Evolutionary conservation across 2,113 vertebrate genomes (phyloP).

Genomic region (Apodemus sylvaticus): DNA sequence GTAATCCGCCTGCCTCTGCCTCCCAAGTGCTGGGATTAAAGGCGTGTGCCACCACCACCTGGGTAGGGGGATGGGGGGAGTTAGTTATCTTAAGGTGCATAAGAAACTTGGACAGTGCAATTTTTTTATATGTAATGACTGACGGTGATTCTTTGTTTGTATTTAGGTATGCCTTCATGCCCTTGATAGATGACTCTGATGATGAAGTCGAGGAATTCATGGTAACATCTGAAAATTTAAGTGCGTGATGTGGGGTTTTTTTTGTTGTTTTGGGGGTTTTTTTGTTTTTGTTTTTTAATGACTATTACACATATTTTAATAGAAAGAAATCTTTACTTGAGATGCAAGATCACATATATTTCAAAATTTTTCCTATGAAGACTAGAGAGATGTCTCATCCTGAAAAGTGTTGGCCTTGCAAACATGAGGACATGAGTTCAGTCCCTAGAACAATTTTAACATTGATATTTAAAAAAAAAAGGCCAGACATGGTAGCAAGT

Average conservation of each 20-base stretch:
- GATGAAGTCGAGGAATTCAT: conserved; percentile 92
- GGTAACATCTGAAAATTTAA: conserved; percentile 87
- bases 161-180: conserved; percentile 92
- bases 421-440: not conserved
- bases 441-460: not conserved
- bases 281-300: conserved; percentile 22
- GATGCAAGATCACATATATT: not conserved
- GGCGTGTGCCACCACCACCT: too few species aligned
- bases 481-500: not conserved
- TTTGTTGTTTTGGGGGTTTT: too few species aligned
- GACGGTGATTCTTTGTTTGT: not conserved
- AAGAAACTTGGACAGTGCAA: not conserved
- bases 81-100: not conserved
- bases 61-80: too few species aligned
- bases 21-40: too few species aligned
- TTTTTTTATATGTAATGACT: not conserved
- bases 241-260: conserved; percentile 75
- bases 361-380: not conserved
- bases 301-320: not conserved
- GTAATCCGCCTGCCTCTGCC: too few species aligned
- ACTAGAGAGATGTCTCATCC: not conserved
- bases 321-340: not conserved
- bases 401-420: not conserved
- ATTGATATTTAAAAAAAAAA: not conserved
- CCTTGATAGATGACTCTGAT: conserved; percentile 93